Base-by-base conservation (phyloP, 2,113 vertebrate species). In the Potamarius usumacintae region DNA sequence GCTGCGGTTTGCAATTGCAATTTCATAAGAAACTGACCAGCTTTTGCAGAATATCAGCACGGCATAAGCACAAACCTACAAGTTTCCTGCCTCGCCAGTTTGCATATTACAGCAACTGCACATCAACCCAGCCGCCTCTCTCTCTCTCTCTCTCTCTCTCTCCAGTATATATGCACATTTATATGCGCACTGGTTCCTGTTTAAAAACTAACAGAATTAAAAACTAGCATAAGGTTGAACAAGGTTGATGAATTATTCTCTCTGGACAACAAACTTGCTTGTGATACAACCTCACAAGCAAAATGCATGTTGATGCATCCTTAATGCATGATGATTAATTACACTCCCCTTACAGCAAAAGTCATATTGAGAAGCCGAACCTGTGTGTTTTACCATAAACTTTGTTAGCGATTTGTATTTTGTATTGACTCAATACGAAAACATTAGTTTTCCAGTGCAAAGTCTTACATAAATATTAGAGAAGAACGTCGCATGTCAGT, bases 11-110 rank as follows among this genome's bases (percentile, higher is more conserved):
- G 67, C 62, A 67, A 55, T 67, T 67, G 25, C 57, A 15, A 67
- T 83, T 83, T 83, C 82, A 83, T 60, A 57, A 83, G 82, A 83
- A 83, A 67, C 62, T 83, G 82, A 67, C 82, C 82, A 83, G 62
- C 82, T 65, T 83, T 83, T 83, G 82, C 62, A 83, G 62, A 83
- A 52, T 83, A 67, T 83, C 79, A 82, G 57, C 55, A n/a, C 10
- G 0, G 52, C 52, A 7, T 18, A 42, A 42, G 42, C 42, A 60
- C 79, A 22, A 34, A 8, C 60, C 17, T 67, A 83, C 82, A 67
- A 0, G 62, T 67, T 83, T 83, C 82, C 82, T 83, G 82, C 48
- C 48, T 8, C 7, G 1, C 42, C 62, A 12, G 63, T 22, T 83
- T 67, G 82, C 63, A 30, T 53, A 83, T 52, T 20, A 63, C 10